phyloP scores from a whole-genome alignment of 2,797 vertebrate genomes.

The Poliocrania exsul region DNA sequence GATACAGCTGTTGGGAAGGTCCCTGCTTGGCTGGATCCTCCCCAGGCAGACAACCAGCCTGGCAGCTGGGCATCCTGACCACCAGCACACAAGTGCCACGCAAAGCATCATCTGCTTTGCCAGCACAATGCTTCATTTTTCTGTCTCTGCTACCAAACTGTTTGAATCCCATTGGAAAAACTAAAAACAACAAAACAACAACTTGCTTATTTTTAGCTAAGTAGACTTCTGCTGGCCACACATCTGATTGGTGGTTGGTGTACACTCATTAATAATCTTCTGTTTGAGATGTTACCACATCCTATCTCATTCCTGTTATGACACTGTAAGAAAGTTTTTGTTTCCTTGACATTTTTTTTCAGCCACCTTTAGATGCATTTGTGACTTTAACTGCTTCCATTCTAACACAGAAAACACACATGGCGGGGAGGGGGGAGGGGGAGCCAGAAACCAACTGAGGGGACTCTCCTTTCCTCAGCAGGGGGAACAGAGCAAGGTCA shows the following conservation, averaged over 20 bases:
- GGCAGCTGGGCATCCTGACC: background rate
- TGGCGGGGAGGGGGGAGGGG: fast-evolving
- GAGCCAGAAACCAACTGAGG: background rate
- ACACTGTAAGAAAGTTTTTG: conserved; percentile 70
- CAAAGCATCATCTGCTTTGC: background rate
- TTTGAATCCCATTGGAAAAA: background rate
- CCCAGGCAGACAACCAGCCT: background rate
- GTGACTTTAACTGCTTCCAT: background rate
- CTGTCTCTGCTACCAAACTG: background rate
- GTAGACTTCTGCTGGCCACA: background rate
- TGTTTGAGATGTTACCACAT: conserved; percentile 69
- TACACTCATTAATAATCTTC: background rate
- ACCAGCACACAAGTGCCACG: fast-evolving
- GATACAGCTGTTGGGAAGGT: background rate
- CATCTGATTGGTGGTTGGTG: background rate
- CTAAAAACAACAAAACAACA: background rate
- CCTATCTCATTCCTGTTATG: conserved; percentile 78
- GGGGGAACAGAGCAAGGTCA: background rate
- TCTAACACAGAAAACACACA: background rate
- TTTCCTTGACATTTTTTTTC: conserved; percentile 56
- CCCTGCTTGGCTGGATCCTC: background rate
- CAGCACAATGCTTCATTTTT: background rate
- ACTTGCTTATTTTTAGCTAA: background rate
- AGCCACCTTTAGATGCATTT: conserved; percentile 9
- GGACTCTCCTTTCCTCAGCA: background rate